These are phyloP conservation scores for Pomacea maculata DNA, from an alignment of 1,140 invertebrate genomes.

Conservation along the genomic window DNA sequence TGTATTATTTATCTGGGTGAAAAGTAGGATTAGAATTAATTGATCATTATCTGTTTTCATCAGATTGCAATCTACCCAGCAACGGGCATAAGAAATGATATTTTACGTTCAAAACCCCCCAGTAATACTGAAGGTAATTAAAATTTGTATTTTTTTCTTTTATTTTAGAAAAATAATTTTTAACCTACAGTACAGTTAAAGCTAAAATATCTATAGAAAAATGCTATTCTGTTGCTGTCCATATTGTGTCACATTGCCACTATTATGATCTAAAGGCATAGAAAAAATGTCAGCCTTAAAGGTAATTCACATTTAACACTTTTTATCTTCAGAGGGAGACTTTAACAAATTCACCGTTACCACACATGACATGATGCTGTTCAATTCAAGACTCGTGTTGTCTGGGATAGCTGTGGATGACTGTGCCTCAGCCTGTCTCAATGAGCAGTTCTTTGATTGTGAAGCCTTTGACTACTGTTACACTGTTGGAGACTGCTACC, in stretches of 20 bases:
- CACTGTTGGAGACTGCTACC: constrained; percentile 34
- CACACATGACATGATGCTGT: constrained; percentile 11
- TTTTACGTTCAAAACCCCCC: constrained; percentile 7
- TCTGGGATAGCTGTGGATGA: constrained; percentile 41
- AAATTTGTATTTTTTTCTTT: not conserved
- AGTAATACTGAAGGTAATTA: constrained; percentile 14
- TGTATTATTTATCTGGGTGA: too few species aligned
- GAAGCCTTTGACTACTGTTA: constrained; percentile 44
- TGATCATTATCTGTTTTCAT: not conserved
- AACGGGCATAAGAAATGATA: constrained; percentile 13
- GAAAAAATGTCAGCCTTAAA: not conserved
- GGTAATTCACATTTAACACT: not conserved
- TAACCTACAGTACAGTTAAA: too few species aligned
- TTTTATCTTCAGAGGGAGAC: constrained; percentile 18
- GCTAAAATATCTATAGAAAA: too few species aligned
- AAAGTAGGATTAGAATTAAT: not conserved
- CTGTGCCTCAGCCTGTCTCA: constrained; percentile 37
- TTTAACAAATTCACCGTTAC: constrained; percentile 29
- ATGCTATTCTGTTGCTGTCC: too few species aligned
- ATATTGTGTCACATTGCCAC: too few species aligned
- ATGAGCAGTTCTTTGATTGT: constrained; percentile 31
- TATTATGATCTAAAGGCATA: too few species aligned
- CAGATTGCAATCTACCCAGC: constrained; percentile 19
- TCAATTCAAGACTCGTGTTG: constrained; percentile 8
- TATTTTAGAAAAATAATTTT: too few species aligned